Conservation (phyloP, 2,797 vertebrate species). For the Mus caroli region DNA sequence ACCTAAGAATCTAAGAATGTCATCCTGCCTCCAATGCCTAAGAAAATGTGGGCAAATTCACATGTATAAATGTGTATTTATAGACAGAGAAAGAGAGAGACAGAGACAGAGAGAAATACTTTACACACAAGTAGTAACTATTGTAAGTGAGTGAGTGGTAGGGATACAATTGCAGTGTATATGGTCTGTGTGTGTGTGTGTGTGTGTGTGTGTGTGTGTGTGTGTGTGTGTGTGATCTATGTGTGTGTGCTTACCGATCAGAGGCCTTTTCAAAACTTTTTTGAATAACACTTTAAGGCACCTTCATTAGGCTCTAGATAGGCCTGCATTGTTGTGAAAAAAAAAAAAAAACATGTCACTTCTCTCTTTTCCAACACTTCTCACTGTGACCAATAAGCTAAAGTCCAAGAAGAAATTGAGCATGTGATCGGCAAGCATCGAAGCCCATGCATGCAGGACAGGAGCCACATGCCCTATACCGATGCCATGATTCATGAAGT, state of each 20-base stretch:
- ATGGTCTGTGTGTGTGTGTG: too few species aligned
- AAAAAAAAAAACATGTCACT: not conserved
- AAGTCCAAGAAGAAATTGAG: not conserved
- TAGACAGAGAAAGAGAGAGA: too few species aligned
- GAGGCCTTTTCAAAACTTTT: not conserved
- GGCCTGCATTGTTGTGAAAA: not conserved
- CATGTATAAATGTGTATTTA: not conserved
- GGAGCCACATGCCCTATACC: not conserved
- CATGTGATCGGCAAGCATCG: not conserved
- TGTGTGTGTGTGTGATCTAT: not conserved
- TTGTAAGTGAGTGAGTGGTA: not conserved
- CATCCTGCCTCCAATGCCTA: not conserved
- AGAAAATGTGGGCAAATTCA: not conserved
- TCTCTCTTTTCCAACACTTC: not conserved
- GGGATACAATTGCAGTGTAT: not conserved
- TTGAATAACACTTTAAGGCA: not conserved
- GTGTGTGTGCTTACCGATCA: not conserved
- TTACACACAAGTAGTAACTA: not conserved
- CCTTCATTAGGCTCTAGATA: not conserved
- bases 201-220: not conserved
- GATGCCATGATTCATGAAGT: not conserved
- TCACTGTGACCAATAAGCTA: not conserved
- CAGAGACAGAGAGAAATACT: not conserved
- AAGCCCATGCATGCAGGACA: not conserved
- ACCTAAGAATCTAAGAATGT: not conserved